Evolutionary conservation across 2,113 vertebrate genomes (phyloP).

Genomic region (Paramormyrops kingsleyae): DNA sequence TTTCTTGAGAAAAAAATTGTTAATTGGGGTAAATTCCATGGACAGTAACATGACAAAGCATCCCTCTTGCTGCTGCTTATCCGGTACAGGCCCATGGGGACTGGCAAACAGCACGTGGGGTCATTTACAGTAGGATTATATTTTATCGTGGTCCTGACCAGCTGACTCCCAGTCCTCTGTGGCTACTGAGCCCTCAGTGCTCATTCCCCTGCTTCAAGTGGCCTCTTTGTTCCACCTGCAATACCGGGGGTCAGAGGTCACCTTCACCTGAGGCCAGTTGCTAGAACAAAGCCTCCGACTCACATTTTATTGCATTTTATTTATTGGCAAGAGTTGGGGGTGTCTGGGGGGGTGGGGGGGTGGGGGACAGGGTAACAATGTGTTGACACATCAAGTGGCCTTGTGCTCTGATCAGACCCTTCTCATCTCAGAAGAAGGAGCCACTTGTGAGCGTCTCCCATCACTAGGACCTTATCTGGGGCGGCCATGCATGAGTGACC

Average conservation of each 20-base stretch:
- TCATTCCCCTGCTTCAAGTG: constrained; percentile 45
- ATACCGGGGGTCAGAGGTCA: constrained; percentile 60
- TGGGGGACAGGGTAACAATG: background rate
- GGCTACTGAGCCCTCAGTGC: constrained; percentile 33
- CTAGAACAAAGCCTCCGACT: constrained; percentile 61
- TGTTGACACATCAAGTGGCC: constrained; percentile 8
- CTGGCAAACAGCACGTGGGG: background rate
- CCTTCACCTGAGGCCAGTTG: constrained; percentile 67
- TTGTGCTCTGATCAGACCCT: background rate
- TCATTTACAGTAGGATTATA: background rate
- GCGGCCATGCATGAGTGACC: background rate
- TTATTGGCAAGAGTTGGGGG: background rate
- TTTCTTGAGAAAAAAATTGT: background rate
- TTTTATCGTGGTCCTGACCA: background rate
- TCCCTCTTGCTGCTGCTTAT: background rate
- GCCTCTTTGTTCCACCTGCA: constrained; percentile 63
- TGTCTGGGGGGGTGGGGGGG: background rate
- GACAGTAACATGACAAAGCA: background rate
- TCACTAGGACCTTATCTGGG: background rate
- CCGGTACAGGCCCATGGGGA: background rate
- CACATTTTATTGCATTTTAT: constrained; percentile 50
- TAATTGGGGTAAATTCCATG: background rate
- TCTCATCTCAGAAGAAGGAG: background rate
- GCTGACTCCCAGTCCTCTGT: background rate
- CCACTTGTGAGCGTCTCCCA: background rate